phyloP scores from a whole-genome alignment of 1,140 invertebrate genomes.

The Drosophila auraria region DNA sequence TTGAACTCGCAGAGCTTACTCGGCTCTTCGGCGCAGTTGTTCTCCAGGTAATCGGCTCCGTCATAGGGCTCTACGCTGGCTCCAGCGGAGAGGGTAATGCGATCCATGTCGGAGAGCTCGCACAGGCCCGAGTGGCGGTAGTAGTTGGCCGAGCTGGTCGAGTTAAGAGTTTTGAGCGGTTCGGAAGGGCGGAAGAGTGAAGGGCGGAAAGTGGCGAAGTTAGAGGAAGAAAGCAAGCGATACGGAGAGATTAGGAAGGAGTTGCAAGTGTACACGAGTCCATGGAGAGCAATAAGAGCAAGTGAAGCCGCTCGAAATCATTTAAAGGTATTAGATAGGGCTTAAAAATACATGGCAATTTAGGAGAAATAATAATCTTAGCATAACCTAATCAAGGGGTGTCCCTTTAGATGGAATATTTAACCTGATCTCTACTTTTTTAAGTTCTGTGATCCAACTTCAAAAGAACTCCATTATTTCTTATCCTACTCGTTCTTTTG shows the following conservation, averaged over 20 bases:
- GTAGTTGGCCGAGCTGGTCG: constrained; percentile 94
- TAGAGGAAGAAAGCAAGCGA: constrained; percentile 47
- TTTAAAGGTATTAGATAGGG: background rate
- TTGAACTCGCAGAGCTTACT: constrained; percentile 97
- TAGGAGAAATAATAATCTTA: background rate
- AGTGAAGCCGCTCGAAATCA: constrained; percentile 34
- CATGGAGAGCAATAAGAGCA: constrained; percentile 20
- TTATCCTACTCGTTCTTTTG: background rate
- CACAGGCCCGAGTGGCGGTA: constrained; percentile 94
- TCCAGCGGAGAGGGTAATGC: constrained; percentile 92
- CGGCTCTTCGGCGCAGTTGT: constrained; percentile 95
- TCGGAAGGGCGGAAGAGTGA: constrained; percentile 57
- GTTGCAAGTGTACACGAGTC: constrained; percentile 18
- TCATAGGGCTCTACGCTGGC: constrained; percentile 90
- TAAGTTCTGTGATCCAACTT: no score
- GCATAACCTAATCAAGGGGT: background rate
- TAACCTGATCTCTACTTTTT: no score
- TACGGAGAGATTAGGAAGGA: constrained; percentile 53
- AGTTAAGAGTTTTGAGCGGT: constrained; percentile 76
- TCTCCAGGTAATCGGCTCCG: constrained; percentile 93
- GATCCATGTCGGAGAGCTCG: constrained; percentile 95
- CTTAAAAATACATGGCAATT: background rate
- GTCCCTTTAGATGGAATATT: no score
- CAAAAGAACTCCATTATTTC: background rate
- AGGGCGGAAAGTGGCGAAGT: constrained; percentile 20